Base-by-base conservation (phyloP, 1,140 invertebrate genomes). In the Trichonephila clavata region DNA sequence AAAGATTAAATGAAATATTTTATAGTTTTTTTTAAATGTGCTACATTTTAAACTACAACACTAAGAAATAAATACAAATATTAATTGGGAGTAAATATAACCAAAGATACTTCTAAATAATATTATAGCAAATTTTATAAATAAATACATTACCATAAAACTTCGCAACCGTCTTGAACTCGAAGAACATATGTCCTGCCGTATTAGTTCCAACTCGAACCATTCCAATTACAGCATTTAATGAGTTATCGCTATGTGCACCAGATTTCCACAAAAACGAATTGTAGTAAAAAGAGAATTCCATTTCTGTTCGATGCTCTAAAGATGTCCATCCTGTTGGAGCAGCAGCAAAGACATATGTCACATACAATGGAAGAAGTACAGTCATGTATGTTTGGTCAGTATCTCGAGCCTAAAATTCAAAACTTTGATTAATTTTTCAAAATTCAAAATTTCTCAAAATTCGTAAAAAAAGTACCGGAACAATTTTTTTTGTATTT, bases 241-340 rank as follows among this genome's bases (percentile, higher is more conserved):
- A 94, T 13, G 95, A 94, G 10, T 95, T 95, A 32, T 96, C 95
- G 2, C 95, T 95, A 91, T 96, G 95, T 60, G 96, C 94, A 8
- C 95, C 96, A 32, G 95, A 94, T 84, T 95, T 94, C 96, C 96
- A 95, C 21, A 96, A 94, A 14, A 96, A 94, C 27, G 95, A 95
- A 93, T 96, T 95, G 94, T 96, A 96, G 94, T 95, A 96, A 92
- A 96, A 96, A 7, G 96, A 96, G 59, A 96, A 95, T 93, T 96
- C 96, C 94, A 96, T 95, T 94, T 96, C 96, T 50, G 96, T 96
- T 24, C 95, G 95, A 89, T 96, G 96, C 84, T 96, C 96, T 59
- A 96, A 93, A 6, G 96, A 95, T 3, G 95, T 95, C 96, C 96
- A 96, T 6, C 96, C 96, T 90, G 95, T 95, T 8, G 96, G 95